phyloP scores from a whole-genome alignment of 2,888 invertebrate species.

The Agriopis aurantiaria region DNA sequence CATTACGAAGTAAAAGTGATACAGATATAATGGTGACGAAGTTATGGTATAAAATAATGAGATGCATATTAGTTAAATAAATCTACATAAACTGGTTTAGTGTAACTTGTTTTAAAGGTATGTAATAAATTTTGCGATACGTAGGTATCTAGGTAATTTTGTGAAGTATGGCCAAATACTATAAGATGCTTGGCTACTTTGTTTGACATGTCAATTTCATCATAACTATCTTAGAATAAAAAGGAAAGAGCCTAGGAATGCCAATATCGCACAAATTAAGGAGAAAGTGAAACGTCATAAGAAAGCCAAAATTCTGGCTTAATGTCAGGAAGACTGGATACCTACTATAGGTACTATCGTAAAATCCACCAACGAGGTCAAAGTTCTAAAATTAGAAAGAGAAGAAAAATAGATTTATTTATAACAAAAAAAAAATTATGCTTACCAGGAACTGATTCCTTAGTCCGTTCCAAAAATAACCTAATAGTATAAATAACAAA shows the following conservation, averaged over 20 bases:
- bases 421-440: conserved; percentile 26
- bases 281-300: too few relatives aligned
- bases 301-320: too few relatives aligned
- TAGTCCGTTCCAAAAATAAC: conserved; percentile 50
- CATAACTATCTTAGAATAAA: too few relatives aligned
- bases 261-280: too few relatives aligned
- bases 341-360: too few relatives aligned
- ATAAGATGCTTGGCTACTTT: not conserved
- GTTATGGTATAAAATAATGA: not conserved
- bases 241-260: too few relatives aligned
- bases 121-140: not conserved
- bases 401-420: not conserved
- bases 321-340: too few relatives aligned
- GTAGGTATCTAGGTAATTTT: not conserved
- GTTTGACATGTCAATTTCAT: too few relatives aligned
- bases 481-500: conserved; percentile 65
- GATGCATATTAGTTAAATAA: not conserved
- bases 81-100: conserved; percentile 12
- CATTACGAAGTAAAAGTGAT: not conserved
- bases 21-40: too few relatives aligned
- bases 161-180: not conserved
- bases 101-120: conserved; percentile 1
- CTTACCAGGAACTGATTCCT: conserved; percentile 57
- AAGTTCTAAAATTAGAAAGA: too few relatives aligned
- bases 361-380: too few relatives aligned